Evolutionary conservation across 2,797 vertebrate species (phyloP), one percentile per base, ranked within the genome.

Genomic region (Pantherophis alleghaniensis): DNA sequence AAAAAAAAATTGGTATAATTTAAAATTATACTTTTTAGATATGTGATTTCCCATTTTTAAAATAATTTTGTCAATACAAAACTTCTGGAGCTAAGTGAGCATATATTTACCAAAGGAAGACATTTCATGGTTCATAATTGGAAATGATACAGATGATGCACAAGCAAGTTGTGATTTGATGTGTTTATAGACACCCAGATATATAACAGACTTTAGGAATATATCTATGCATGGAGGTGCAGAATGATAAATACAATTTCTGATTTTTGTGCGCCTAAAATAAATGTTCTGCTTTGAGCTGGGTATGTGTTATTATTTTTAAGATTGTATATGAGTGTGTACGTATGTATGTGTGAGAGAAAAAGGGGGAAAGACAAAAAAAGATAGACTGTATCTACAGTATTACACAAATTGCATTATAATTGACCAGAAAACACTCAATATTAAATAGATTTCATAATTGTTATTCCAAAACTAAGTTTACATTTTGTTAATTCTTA

Each of bases 91-190:
- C 97, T 96, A 97, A 83, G 89, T 93, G 90, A 95, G 63, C 92
- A 95, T 97, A 95, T 97, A 96, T 97, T 96, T 98, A 97, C 98
- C 97, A 98, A 98, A 98, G 97, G 97, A 97, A 91, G 96, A 90
- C 90, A 94, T 96, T 96, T 96, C 92, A 92, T 94, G 90, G 94
- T 95, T 96, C 94, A 91, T 94, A 95, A 96, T 96, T 97, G 95
- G 97, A 97, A 96, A 96, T 96, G 95, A 86, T 97, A 96, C 95
- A 95, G 96, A 95, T 96, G 95, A 91, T 96, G 66, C 74, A 94
- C 93, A 96, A 97, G 95, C 94, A 97, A 95, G 95, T 97, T 96
- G 94, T 94, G 96, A 92, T 97, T 97, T 96, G 96, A 94, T 96
- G 95, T 96, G 94, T 94, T 96, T 91, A 96, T 90, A 93, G 95